Evolutionary conservation across 2,888 invertebrate genomes (phyloP).

Genomic region (Thereva nobilitata): DNA sequence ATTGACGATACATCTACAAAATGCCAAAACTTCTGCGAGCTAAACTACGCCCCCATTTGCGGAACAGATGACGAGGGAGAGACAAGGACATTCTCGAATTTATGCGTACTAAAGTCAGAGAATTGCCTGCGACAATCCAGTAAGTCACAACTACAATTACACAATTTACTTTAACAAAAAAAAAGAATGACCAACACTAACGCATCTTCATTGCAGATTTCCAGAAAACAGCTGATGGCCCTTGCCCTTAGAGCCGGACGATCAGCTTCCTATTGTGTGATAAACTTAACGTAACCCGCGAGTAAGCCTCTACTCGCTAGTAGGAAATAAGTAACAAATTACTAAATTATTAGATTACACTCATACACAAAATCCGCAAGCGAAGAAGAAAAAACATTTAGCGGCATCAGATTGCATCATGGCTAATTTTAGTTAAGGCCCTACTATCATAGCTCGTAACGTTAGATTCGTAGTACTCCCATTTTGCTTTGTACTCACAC

Average conservation of each 20-base stretch:
- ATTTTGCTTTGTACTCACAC: conserved; percentile 19
- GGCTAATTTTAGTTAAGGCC: conserved; percentile 32
- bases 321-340: conserved; percentile 32
- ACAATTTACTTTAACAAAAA: too few species aligned
- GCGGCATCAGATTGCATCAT: conserved; percentile 26
- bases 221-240: conserved; percentile 56
- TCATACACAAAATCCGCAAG: conserved; percentile 1
- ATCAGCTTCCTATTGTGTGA: conserved; percentile 16
- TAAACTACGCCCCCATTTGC: conserved; percentile 47
- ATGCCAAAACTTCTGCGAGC: conserved; percentile 47
- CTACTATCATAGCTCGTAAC: conserved; percentile 21
- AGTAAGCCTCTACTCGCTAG: conserved; percentile 13
- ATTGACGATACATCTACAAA: conserved; percentile 53
- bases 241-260: conserved; percentile 50
- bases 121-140: conserved; percentile 54
- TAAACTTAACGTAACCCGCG: conserved; percentile 14
- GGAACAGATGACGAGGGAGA: conserved; percentile 57
- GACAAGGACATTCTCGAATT: conserved; percentile 55
- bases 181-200: too few species aligned
- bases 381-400: neutral
- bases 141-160: conserved; percentile 43
- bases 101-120: conserved; percentile 56
- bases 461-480: conserved; percentile 18
- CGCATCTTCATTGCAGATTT: conserved; percentile 48
- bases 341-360: conserved; percentile 29